Conservation (phyloP, 2,797 vertebrate genomes). For the Meriones psammophilus region DNA sequence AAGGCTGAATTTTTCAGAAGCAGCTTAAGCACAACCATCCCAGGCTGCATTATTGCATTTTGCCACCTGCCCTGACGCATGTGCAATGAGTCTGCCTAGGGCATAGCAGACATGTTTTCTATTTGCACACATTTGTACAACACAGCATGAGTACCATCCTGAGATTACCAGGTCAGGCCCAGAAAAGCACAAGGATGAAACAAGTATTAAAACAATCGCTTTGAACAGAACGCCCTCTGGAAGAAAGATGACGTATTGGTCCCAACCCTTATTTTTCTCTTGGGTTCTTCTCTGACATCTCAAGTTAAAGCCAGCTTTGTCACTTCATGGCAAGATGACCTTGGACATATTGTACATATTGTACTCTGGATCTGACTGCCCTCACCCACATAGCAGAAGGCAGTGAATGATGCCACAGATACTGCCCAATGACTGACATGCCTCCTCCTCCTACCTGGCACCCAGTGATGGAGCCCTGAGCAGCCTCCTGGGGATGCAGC, state of each 20-base stretch:
- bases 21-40: slow-evolving; percentile 51
- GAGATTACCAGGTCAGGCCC: slow-evolving; percentile 34
- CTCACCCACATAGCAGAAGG: not conserved
- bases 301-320: slow-evolving; percentile 39
- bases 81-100: slow-evolving; percentile 27
- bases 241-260: not conserved
- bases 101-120: not conserved
- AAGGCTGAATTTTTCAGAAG: slow-evolving; percentile 68
- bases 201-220: not conserved
- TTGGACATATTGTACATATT: not conserved
- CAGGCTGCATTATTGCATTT: slow-evolving; percentile 41
- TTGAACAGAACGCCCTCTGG: slow-evolving; percentile 20
- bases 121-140: slow-evolving; percentile 75
- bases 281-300: not conserved
- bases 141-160: not conserved
- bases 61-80: slow-evolving; percentile 63
- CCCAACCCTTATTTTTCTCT: slow-evolving; percentile 23
- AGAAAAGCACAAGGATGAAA: slow-evolving; percentile 30
- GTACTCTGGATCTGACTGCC: not conserved
- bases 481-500: not conserved
- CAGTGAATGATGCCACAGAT: not conserved
- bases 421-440: not conserved
- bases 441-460: not conserved
- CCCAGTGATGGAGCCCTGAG: not conserved
- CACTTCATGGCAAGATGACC: slow-evolving; percentile 35